phyloP scores from a whole-genome alignment of 2,797 vertebrate genomes.

The Gymnothorax javanicus region DNA sequence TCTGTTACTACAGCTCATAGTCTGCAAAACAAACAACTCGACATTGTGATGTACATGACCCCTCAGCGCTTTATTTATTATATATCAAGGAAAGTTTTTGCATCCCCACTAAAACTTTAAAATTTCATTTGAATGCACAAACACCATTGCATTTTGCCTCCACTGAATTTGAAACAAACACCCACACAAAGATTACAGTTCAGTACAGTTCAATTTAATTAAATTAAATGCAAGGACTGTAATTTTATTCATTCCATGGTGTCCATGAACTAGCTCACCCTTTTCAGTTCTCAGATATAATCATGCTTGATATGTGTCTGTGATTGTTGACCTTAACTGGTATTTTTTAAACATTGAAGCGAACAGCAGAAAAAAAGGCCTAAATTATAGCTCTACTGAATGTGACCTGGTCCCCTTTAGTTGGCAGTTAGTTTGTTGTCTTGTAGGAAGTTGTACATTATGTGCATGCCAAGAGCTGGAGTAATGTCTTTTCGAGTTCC shows the following conservation, averaged over 20 bases:
- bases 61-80: slow-evolving; percentile 16
- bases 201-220: neutral
- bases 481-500: neutral
- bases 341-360: slow-evolving; percentile 34
- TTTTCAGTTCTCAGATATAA: slow-evolving; percentile 46
- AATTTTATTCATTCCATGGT: slow-evolving; percentile 35
- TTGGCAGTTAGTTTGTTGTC: neutral
- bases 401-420: neutral
- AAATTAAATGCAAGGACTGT: neutral
- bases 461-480: neutral
- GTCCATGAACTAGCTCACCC: slow-evolving; percentile 32
- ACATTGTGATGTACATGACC: neutral
- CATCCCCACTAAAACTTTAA: slow-evolving; percentile 31
- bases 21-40: neutral
- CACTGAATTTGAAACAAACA: slow-evolving; percentile 7
- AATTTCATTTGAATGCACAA: neutral
- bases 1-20: neutral
- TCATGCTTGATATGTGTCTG: slow-evolving; percentile 46
- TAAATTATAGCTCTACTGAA: slow-evolving; percentile 4
- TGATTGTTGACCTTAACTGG: slow-evolving; percentile 32
- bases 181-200: neutral
- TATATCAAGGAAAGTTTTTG: slow-evolving; percentile 34
- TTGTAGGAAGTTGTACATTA: slow-evolving; percentile 8
- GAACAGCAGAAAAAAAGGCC: slow-evolving; percentile 28
- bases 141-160: slow-evolving; percentile 25